Base-by-base conservation (phyloP, 2,797 vertebrate genomes). In the Sparidentex hasta region DNA sequence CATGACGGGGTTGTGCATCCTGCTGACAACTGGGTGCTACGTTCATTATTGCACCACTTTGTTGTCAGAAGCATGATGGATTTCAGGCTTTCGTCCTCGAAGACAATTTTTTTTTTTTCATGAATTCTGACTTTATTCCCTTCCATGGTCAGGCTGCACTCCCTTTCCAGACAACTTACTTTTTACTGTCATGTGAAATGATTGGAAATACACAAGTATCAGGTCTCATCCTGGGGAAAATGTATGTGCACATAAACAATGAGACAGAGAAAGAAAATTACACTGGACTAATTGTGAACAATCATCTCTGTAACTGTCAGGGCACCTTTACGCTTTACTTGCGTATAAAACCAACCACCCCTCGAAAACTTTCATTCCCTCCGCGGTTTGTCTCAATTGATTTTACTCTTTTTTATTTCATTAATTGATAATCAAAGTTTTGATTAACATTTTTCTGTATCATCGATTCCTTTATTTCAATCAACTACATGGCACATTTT, bases 31-130 rank as follows among this genome's bases (percentile, higher is more conserved):
- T 72, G 68, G 56, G 55, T 76, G 81, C 78, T 78, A 56, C 65
- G 75, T 80, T 87, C 65, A 82, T 86, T 83, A 74, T 41, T 33
- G 69, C 76, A 68, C 29, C 61, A 76, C 65, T 87, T 88, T 90
- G 75, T 81, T 90, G 84, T 89, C 83, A 88, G 69, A 65, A 44
- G 17, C 54, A 58, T 82, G 87, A 87, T 80, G 56, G 78, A 81
- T 87, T 80, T 83, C 67, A 72, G 58, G 59, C 74, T 87, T 88
- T 90, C 76, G 85, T 80, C 54, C 47, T 75, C 61, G 33, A 78
- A 83, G 64, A 80, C 33, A 17, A 71, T 27, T 27, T 27, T 27
- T 25, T 74, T 77, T 74, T 77, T 74, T 77, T 68, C 67, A 64
- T 65, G 2, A 64, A 47, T 72, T 83, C 69, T 65, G 38, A 78